Evolutionary conservation across 2,888 invertebrate genomes (phyloP).

Genomic region (Caenorhabditis sulstoni): DNA sequence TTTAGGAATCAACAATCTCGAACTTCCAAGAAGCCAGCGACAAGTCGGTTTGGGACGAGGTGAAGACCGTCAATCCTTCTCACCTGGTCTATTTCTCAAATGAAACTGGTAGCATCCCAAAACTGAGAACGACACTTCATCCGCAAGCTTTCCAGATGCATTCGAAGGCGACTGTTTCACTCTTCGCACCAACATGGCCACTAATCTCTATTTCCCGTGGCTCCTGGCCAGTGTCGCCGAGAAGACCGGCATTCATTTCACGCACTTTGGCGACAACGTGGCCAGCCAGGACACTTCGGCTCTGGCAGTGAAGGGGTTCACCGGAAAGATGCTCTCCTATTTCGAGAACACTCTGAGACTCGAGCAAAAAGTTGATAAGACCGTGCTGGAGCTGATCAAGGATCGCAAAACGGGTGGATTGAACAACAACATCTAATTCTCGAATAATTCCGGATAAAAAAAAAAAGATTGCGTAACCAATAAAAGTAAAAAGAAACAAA

Average conservation of each 20-base stretch:
- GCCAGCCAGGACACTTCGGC: constrained; percentile 27
- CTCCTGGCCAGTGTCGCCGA: constrained; percentile 72
- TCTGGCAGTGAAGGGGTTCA: constrained; percentile 40
- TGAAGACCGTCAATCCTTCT: constrained; percentile 42
- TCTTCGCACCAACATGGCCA: constrained; percentile 71
- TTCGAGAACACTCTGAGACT: constrained; percentile 47
- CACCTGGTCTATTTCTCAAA: constrained; percentile 58
- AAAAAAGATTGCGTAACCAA: too few relatives aligned
- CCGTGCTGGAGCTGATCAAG: constrained; percentile 31
- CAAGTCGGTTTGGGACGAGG: constrained; percentile 38
- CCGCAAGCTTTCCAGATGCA: background rate
- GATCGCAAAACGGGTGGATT: constrained; percentile 15
- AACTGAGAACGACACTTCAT: background rate
- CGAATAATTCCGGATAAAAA: background rate
- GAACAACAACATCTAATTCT: constrained; percentile 36
- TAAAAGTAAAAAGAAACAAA: too few relatives aligned
- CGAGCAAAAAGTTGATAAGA: constrained; percentile 16
- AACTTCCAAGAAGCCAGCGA: constrained; percentile 43
- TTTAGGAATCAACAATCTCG: constrained; percentile 35
- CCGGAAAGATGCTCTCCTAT: constrained; percentile 51
- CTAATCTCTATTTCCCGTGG: constrained; percentile 79
- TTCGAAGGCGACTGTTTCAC: constrained; percentile 61
- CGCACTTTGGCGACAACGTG: constrained; percentile 69
- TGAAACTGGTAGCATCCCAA: constrained; percentile 33
- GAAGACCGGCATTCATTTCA: constrained; percentile 70